These are phyloP conservation scores for Otis tarda DNA, from an alignment of 2,113 vertebrate genomes.

Conservation along the genomic window DNA sequence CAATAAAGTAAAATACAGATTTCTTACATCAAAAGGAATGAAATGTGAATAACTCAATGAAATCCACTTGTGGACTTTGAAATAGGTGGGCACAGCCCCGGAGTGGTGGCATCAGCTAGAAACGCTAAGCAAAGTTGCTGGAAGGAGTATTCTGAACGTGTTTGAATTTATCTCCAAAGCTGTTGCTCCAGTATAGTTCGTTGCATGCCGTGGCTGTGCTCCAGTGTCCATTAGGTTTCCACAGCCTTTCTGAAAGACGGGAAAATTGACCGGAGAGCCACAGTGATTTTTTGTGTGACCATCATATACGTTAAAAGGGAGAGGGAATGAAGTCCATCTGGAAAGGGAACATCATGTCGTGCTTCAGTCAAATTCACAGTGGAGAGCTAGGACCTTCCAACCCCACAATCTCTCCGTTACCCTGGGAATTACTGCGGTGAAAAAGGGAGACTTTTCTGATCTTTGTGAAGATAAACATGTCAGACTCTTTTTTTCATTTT, in stretches of 20 bases:
- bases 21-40: neutral
- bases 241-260: neutral
- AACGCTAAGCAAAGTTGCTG: neutral
- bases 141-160: neutral
- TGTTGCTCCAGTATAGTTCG: neutral
- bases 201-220: neutral
- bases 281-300: neutral
- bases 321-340: neutral
- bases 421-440: neutral
- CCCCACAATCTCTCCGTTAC: neutral
- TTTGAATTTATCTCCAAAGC: neutral
- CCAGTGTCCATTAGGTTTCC: neutral
- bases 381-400: neutral
- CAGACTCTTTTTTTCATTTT: neutral
- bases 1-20: neutral
- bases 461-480: neutral
- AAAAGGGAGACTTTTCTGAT: neutral
- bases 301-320: rapidly evolving
- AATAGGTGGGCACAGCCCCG: neutral
- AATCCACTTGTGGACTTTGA: neutral
- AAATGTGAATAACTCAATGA: neutral
- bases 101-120: neutral
- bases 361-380: neutral
- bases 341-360: neutral
- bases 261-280: neutral